phyloP scores from a whole-genome alignment of 1,140 invertebrate genomes.

The Meloidogyne floridensis region DNA sequence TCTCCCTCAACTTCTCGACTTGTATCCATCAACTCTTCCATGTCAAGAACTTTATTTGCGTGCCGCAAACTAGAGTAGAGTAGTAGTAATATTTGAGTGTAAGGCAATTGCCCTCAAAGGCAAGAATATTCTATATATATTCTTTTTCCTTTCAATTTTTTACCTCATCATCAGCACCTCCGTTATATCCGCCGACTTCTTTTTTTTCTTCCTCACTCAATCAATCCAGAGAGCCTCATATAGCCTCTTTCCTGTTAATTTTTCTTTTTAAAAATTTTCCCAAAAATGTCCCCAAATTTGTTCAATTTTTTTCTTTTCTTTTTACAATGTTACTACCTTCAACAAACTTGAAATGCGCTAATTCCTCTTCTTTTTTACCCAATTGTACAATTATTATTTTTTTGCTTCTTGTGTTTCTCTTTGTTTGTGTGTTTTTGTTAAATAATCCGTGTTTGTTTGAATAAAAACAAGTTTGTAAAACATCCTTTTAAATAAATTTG shows the following conservation, averaged over 20 bases:
- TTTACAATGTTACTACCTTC: neutral
- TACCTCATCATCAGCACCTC: conserved; percentile 1
- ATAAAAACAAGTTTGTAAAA: too few relatives aligned
- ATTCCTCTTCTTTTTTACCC: neutral
- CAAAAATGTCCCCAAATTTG: conserved; percentile 10
- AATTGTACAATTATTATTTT: neutral
- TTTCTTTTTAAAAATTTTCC: neutral
- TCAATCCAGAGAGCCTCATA: neutral
- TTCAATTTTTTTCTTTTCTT: conserved; percentile 5
- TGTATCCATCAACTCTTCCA: neutral
- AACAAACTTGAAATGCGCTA: neutral
- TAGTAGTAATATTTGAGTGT: neutral
- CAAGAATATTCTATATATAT: conserved; percentile 12
- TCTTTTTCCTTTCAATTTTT: neutral
- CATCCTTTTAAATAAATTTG: too few relatives aligned
- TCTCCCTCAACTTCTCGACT: neutral
- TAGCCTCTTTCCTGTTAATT: conserved; percentile 5
- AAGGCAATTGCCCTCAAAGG: conserved; percentile 8
- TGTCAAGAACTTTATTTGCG: neutral
- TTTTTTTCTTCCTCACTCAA: conserved; percentile 13
- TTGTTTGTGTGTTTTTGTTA: too few relatives aligned
- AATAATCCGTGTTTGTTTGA: too few relatives aligned
- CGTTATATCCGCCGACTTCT: neutral
- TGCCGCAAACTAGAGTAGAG: neutral
- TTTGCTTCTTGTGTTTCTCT: too few relatives aligned